Base-by-base conservation (phyloP, 2,797 vertebrate genomes). In the Parotocinclus haroldoi region DNA sequence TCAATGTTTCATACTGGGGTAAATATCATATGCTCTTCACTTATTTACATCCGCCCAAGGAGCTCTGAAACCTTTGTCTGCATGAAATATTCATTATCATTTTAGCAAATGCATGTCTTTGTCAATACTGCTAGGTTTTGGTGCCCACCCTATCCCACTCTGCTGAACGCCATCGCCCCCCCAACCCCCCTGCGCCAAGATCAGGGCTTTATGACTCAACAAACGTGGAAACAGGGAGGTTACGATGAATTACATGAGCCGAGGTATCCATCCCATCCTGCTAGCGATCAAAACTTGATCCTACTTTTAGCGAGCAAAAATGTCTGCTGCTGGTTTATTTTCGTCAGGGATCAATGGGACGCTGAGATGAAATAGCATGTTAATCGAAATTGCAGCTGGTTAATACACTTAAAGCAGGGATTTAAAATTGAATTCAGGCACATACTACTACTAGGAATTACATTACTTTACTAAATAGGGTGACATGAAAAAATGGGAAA, bases 31-130 rank as follows among this genome's bases (percentile, higher is more conserved):
- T 91, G 89, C 87, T 87, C 90, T 91, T 93, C 91, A 94, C 92
- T 94, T 95, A 96, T 94, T 95, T 95, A 95, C 93, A 95, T 95
- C 94, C 92, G 86, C 86, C 86, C 83, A 82, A 72, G 80, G 79
- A 88, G 88, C 88, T 81, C 83, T 80, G 87, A 88, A 89, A 85
- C 79, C 76, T 87, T 89, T 84, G 85, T 87, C 79, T 78, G 58
- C 80, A 90, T 92, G 77, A 90, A 91, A 90, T 90, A 92, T 92
- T 91, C 84, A 92, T 89, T 74, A 75, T 77, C 82, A 75, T 83
- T 87, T 85, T 82, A 85, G 84, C 84, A 86, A 90, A 89, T 85
- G 84, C 85, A 84, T 84, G 86, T 80, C 82, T 88, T 86, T 86
- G 87, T 88, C 82, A 82, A 82, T 84, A 87, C 77, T 67, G 77